Evolutionary conservation across 2,113 vertebrate species (phyloP).

Genomic region (Montifringilla adamsi): DNA sequence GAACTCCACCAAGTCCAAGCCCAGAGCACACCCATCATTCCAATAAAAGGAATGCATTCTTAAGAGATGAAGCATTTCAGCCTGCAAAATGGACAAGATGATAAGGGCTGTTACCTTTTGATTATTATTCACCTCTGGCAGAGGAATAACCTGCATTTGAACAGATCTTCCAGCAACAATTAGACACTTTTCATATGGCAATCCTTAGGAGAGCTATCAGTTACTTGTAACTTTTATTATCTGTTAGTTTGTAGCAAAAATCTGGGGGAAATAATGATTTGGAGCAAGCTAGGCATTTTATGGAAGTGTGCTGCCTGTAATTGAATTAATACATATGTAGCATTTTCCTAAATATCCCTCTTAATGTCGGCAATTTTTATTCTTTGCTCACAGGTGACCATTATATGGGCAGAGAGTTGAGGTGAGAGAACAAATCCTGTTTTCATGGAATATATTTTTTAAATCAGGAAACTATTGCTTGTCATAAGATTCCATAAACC

Average conservation of each 20-base stretch:
- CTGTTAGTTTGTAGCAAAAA: background rate
- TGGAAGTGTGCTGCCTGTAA: background rate
- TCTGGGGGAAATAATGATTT: background rate
- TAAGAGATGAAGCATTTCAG: slow-evolving; percentile 15
- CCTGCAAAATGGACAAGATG: background rate
- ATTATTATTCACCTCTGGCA: background rate
- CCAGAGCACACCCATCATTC: background rate
- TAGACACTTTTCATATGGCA: background rate
- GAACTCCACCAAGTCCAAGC: background rate
- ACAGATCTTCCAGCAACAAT: background rate
- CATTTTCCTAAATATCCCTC: background rate
- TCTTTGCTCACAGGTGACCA: background rate
- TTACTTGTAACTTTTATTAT: background rate
- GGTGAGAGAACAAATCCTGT: background rate
- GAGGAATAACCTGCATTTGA: background rate
- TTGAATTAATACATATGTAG: background rate
- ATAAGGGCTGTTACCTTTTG: background rate
- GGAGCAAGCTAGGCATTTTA: background rate
- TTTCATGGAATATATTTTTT: background rate
- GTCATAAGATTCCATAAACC: background rate
- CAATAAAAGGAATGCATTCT: background rate
- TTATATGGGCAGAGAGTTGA: background rate
- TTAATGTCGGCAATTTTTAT: background rate
- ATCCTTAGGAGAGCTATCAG: background rate
- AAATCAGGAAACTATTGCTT: background rate